Conservation (phyloP, 2,888 invertebrate species). For the Lepidocyrtinus sp. region DNA sequence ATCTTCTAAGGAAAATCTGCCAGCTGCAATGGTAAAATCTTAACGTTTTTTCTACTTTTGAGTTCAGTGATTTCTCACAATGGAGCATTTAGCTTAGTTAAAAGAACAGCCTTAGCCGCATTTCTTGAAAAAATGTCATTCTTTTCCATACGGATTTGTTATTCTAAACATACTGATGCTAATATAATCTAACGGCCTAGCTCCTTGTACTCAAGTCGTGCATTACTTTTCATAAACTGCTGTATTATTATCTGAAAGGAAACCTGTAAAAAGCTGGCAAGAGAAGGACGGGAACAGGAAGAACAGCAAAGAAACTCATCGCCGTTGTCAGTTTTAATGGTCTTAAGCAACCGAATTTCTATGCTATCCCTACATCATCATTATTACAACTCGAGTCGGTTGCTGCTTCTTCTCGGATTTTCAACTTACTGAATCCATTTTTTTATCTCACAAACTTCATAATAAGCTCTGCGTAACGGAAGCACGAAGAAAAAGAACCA, state of each 20-base stretch:
- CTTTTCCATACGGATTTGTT: conserved; percentile 28
- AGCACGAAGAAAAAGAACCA: background rate
- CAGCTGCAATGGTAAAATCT: no score
- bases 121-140: conserved; percentile 26
- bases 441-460: background rate
- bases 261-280: conserved; percentile 44
- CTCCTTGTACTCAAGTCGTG: conserved; percentile 38
- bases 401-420: background rate
- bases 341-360: background rate
- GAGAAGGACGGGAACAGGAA: conserved; percentile 33
- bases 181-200: conserved; percentile 41
- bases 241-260: conserved; percentile 24
- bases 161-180: conserved; percentile 16
- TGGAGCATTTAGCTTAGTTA: conserved; percentile 60
- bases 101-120: conserved; percentile 47
- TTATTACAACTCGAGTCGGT: background rate
- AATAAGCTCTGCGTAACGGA: background rate
- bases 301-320: conserved; percentile 31
- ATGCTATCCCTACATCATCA: background rate
- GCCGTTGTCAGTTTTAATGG: background rate
- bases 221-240: conserved; percentile 35
- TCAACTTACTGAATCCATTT: conserved; percentile 8
- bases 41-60: no score
- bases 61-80: conserved; percentile 57
- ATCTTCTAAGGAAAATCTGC: conserved; percentile 6